Evolutionary conservation across 2,888 invertebrate genomes (phyloP).

Genomic region (Phortica magna): DNA sequence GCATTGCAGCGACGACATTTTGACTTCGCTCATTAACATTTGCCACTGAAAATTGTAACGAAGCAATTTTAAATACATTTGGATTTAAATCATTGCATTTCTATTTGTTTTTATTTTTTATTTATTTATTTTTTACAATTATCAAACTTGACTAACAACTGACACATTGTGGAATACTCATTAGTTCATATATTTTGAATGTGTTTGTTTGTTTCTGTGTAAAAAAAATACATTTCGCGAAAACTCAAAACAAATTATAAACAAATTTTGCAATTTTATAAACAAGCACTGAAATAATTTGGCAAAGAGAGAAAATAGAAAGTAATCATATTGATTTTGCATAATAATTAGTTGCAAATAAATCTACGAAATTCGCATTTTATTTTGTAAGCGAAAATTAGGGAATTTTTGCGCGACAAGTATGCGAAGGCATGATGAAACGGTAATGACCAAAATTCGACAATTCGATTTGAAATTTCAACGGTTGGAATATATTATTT

Average conservation of each 20-base stretch:
- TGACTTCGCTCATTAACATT: constrained; percentile 20
- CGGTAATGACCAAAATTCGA: too few relatives aligned
- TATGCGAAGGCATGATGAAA: too few relatives aligned
- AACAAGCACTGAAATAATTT: neutral
- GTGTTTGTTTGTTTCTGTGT: neutral
- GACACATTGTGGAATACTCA: neutral
- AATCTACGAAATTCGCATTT: neutral
- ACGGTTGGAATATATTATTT: too few relatives aligned
- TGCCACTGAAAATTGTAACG: neutral
- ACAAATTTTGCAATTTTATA: neutral
- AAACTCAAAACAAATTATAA: neutral
- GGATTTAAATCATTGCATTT: neutral
- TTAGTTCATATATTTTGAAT: neutral
- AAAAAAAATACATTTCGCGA: neutral
- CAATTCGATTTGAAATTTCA: too few relatives aligned
- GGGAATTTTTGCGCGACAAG: too few relatives aligned
- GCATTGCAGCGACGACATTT: neutral
- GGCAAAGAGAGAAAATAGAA: neutral
- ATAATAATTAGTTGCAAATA: neutral
- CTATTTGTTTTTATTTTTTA: too few relatives aligned
- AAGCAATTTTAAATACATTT: neutral
- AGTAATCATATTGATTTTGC: neutral
- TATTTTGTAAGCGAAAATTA: too few relatives aligned
- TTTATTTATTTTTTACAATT: neutral
- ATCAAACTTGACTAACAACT: neutral